A percentile compares a stretch with the other conserved stretches of the same genome.
Evolutionary conservation across 1,140 invertebrate genomes (phyloP).

Genomic region (Cyphomyrmex costatus): DNA sequence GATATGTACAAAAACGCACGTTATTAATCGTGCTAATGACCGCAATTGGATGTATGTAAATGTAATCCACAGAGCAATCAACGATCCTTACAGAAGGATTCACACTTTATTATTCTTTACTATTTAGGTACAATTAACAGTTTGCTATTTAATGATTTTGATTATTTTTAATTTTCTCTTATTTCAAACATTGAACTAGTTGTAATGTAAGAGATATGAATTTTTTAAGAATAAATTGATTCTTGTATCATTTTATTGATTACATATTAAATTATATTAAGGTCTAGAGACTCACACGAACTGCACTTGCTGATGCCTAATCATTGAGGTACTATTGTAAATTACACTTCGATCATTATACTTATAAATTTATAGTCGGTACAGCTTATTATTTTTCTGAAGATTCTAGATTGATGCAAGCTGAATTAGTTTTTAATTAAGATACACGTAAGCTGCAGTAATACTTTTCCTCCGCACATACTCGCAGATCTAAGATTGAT

Average conservation of each 20-base stretch:
- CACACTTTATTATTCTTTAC: neutral
- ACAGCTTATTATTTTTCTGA: neutral
- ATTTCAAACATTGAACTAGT: neutral
- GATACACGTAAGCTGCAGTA: neutral
- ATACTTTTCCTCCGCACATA: neutral
- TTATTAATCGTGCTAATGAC: conserved; percentile 39
- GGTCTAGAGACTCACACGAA: too few relatives aligned
- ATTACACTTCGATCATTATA: too few relatives aligned
- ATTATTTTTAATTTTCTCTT: neutral
- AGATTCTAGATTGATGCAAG: neutral
- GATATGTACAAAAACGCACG: neutral
- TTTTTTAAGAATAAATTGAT: too few relatives aligned
- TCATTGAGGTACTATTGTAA: too few relatives aligned
- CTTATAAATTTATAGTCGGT: too few relatives aligned
- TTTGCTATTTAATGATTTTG: neutral
- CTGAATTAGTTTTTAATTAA: neutral
- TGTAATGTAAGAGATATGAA: neutral
- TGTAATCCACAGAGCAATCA: conserved; percentile 39
- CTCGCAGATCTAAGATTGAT: neutral
- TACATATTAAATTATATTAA: too few relatives aligned
- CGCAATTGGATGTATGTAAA: conserved; percentile 66
- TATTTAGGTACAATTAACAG: neutral
- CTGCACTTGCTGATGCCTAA: too few relatives aligned
- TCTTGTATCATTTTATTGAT: too few relatives aligned
- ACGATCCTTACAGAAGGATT: neutral